Base-by-base conservation (phyloP, 2,113 vertebrate species). In the Macrotus californicus region DNA sequence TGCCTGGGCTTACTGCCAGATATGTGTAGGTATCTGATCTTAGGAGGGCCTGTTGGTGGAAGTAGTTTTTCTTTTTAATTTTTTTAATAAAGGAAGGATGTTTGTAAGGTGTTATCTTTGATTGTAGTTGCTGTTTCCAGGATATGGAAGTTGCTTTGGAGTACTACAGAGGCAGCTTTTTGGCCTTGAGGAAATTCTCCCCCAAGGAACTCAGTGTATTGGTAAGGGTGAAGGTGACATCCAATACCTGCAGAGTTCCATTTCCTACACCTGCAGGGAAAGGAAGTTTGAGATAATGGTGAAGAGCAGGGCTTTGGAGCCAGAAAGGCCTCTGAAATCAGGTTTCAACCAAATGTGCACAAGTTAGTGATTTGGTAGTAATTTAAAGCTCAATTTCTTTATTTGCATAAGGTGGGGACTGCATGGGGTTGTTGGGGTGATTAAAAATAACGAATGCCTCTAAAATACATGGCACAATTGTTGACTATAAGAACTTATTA, bases 41-140 rank as follows among this genome's bases (percentile, higher is more conserved):
- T 75, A 83, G 56, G 39, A 92, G 85, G 66, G 56, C 64, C 82
- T 91, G 54, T 41, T 82, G 79, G 41, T 84, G 52, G 77, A 76
- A 18, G 54, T 19, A 79, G n/a, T 79, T 76, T 89, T 66, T 52
- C 59, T 26, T 92, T 77, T 80, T 56, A 9, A 9, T 50, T 59
- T 76, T 59, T 88, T 52, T 31, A 88, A 70, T 89, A 89, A 77
- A 97, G 91, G 75, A 95, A 95, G 97, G 96, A 97, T 95, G 96
- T 98, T 97, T 97, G 96, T 96, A 97, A 96, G 93, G 92, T 95
- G 93, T 93, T 96, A 94, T 48, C 96, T 97, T 97, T 96, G 95
- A 61, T 93, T 96, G 91, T 87, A 88, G 87, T 85, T 96, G 81
- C 56, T 91, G 72, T 96, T 97, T 97, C 66, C 96, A 97, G 97